Percentiles rank a stretch among this genome's conserved stretches.
Conservation (phyloP, 2,113 vertebrate species). For the Oreochromis aureus region DNA sequence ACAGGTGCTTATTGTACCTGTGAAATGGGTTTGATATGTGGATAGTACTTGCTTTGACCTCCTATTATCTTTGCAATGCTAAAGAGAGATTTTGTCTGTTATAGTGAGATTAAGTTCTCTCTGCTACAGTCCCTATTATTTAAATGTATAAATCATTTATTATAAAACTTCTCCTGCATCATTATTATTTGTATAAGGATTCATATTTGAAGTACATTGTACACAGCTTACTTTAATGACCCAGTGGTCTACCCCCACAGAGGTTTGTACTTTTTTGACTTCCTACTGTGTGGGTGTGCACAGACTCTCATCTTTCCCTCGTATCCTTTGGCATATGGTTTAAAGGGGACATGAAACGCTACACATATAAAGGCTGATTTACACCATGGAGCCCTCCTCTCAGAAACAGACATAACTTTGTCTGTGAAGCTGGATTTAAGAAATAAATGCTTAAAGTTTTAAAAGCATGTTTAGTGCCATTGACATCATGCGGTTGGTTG, state of each 20-base stretch:
- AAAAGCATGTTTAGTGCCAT: background rate
- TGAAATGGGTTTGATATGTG: background rate
- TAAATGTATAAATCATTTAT: background rate
- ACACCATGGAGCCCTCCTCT: background rate
- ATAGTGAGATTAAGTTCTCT: background rate
- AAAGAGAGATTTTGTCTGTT: background rate
- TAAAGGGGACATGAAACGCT: background rate
- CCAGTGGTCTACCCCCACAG: background rate
- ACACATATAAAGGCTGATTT: background rate
- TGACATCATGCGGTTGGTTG: background rate
- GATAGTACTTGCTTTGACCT: background rate
- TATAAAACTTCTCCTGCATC: background rate
- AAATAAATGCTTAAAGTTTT: background rate
- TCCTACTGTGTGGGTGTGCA: background rate
- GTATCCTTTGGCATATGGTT: background rate
- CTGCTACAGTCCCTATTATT: background rate
- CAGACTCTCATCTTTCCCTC: background rate
- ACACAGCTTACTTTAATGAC: background rate
- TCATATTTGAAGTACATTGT: background rate
- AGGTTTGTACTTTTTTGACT: background rate
- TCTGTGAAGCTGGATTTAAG: background rate
- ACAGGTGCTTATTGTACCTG: background rate
- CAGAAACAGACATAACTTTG: background rate
- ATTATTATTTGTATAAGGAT: background rate
- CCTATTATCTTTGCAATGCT: background rate